A percentile compares a stretch with the other conserved stretches of the same genome.
phyloP scores from a whole-genome alignment of 2,113 vertebrate species.

The Nycticorax nycticorax region DNA sequence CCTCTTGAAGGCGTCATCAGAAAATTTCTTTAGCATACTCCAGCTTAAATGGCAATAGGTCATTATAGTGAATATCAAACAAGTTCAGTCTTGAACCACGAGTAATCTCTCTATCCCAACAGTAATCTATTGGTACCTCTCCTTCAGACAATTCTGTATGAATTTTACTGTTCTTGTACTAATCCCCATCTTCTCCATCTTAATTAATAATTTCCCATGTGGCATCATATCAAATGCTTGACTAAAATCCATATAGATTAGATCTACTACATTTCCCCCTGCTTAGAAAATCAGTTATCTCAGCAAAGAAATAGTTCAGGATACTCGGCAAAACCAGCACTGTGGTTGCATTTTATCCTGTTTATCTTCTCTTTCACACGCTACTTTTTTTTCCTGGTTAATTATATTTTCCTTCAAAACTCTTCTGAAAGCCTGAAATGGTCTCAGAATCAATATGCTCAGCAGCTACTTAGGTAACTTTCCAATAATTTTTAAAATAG shows the following conservation, averaged over 20 bases:
- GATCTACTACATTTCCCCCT: conserved; percentile 8
- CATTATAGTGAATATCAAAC: not conserved
- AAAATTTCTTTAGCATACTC: not conserved
- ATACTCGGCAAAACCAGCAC: not conserved
- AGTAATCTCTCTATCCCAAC: conserved; percentile 1
- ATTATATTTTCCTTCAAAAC: not conserved
- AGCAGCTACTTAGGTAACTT: not conserved
- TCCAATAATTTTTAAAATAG: not conserved
- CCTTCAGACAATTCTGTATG: not conserved
- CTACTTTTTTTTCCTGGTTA: not conserved
- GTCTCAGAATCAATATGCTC: not conserved
- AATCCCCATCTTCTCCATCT: conserved; percentile 42
- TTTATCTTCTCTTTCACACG: not conserved
- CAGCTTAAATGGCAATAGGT: not conserved
- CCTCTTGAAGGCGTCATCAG: not conserved
- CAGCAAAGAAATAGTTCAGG: not conserved
- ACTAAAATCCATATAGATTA: conserved; percentile 38
- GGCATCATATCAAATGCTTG: conserved; percentile 33
- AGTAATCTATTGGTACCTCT: not conserved
- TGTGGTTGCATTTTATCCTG: not conserved
- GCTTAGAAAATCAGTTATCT: conserved; percentile 21
- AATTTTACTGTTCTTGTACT: conserved; percentile 29
- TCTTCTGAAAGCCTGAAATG: not conserved
- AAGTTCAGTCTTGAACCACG: not conserved
- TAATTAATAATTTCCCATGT: conserved; percentile 60